A percentile compares a stretch with the other conserved stretches of the same genome.
These are phyloP conservation scores for Drosophila niveifrons DNA, from an alignment of 2,888 invertebrate genomes.

Conservation along the genomic window DNA sequence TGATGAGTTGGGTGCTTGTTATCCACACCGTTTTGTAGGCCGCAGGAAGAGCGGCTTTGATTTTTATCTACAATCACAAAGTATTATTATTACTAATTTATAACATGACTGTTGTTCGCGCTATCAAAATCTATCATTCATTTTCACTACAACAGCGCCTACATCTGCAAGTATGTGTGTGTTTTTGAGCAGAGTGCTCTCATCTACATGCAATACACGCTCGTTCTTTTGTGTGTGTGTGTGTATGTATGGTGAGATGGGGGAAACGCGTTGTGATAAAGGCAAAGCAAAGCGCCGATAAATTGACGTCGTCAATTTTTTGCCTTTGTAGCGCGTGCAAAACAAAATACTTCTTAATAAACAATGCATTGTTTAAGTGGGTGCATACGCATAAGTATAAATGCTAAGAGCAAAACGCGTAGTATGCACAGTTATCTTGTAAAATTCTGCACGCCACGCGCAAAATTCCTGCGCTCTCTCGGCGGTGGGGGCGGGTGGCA, in stretches of 20 bases:
- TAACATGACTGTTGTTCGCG: conserved; percentile 14
- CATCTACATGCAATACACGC: conserved; percentile 3
- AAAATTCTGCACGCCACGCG: conserved; percentile 42
- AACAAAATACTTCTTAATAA: conserved; percentile 30
- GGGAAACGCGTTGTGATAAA: conserved; percentile 45
- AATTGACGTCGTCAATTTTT: conserved; percentile 41
- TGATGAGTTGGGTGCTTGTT: conserved; percentile 1
- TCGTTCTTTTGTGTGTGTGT: background rate
- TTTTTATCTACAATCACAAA: conserved; percentile 50
- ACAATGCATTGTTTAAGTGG: conserved; percentile 19
- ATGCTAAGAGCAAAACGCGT: conserved; percentile 10
- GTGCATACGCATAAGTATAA: background rate
- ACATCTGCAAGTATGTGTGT: conserved; percentile 10
- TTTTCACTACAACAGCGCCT: conserved; percentile 8
- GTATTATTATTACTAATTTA: conserved; percentile 31
- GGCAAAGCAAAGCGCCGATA: conserved; percentile 37
- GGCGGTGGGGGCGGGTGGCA: conserved; percentile 26
- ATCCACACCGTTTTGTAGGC: conserved; percentile 33
- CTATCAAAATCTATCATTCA: conserved; percentile 15
- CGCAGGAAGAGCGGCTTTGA: conserved; percentile 53
- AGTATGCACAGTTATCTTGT: conserved; percentile 29
- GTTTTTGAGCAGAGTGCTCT: conserved; percentile 13
- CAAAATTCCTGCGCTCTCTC: conserved; percentile 48
- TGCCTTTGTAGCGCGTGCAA: conserved; percentile 59
- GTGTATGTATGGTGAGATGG: conserved; percentile 4